Percentiles rank a stretch among this genome's conserved stretches.
These are phyloP conservation scores for Neodon shergylaensis DNA, from an alignment of 2,113 vertebrate genomes.

Conservation along the genomic window DNA sequence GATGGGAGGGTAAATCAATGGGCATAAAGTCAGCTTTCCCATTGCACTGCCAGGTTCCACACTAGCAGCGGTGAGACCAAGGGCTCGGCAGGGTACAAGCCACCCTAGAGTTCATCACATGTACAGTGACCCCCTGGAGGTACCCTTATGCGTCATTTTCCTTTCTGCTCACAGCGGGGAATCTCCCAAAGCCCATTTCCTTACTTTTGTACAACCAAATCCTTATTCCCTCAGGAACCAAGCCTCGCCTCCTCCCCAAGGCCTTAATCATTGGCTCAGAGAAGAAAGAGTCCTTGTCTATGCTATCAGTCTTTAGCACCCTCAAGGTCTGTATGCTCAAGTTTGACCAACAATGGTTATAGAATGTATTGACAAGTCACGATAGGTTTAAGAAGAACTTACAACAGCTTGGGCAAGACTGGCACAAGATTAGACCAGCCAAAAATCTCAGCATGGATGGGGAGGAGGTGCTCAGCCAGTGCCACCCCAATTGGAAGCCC, in stretches of 20 bases:
- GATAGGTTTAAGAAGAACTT: background rate
- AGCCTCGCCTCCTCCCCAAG: background rate
- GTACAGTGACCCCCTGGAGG: fast-evolving
- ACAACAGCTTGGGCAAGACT: background rate
- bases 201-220: background rate
- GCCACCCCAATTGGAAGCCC: background rate
- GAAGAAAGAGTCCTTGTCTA: background rate
- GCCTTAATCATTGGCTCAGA: background rate
- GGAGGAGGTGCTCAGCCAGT: background rate
- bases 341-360: background rate
- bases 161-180: background rate
- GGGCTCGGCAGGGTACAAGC: background rate
- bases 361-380: background rate
- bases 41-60: background rate
- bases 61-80: background rate
- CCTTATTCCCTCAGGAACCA: background rate
- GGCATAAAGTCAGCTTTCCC: background rate
- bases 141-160: background rate
- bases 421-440: background rate
- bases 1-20: constrained; percentile 48
- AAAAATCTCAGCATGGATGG: background rate
- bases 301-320: background rate
- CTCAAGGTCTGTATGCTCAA: background rate
- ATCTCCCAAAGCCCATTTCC: background rate
- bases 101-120: background rate